A percentile compares a stretch with the other conserved stretches of the same genome.
Conservation (phyloP, 2,113 vertebrate genomes). For the Pardalotus punctatus region DNA sequence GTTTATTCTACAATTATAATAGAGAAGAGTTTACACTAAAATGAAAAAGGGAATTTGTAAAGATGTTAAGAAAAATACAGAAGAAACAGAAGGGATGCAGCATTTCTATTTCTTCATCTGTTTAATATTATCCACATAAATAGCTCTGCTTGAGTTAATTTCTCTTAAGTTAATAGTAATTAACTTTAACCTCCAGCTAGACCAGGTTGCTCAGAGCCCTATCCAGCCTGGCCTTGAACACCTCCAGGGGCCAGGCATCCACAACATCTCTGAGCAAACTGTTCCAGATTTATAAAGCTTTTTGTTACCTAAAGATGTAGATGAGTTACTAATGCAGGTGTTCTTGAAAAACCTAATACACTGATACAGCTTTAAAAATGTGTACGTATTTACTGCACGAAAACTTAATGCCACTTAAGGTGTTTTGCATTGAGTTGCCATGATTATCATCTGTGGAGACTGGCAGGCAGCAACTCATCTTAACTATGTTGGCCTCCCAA, state of each 20-base stretch:
- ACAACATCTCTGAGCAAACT: fast-evolving
- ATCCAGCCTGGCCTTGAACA: background rate
- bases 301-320: background rate
- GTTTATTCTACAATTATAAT: background rate
- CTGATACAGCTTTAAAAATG: background rate
- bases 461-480: background rate
- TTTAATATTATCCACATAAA: background rate
- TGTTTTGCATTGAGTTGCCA: background rate
- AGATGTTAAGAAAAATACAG: background rate
- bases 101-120: background rate
- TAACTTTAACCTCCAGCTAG: too few relatives aligned
- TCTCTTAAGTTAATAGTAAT: background rate
- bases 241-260: too few relatives aligned
- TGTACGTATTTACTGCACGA: background rate
- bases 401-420: background rate
- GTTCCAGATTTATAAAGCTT: background rate
- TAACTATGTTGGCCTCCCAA: background rate
- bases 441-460: background rate
- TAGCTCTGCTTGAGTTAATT: background rate
- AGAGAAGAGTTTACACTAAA: background rate
- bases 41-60: background rate
- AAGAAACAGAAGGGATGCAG: background rate
- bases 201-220: background rate
- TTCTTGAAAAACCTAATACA: background rate
- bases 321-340: background rate